phyloP scores from a whole-genome alignment of 2,797 vertebrate genomes.

The Manis crassicaudata region DNA sequence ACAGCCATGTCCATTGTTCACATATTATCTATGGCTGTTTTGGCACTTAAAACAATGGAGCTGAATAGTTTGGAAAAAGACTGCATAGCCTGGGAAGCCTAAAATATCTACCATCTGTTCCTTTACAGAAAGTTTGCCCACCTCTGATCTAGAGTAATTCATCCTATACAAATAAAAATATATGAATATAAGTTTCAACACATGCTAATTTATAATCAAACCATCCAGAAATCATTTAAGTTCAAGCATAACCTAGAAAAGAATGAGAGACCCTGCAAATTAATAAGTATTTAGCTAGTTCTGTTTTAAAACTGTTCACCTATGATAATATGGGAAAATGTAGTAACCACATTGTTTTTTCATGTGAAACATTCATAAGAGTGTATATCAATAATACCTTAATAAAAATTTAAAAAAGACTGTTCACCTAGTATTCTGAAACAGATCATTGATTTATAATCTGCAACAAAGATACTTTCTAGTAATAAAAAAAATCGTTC shows the following conservation, averaged over 20 bases:
- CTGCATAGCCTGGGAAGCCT: not conserved
- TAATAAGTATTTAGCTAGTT: not conserved
- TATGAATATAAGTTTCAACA: constrained; percentile 7
- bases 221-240: not conserved
- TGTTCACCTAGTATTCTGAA: not conserved
- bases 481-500: constrained; percentile 9
- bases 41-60: not conserved
- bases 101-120: not conserved
- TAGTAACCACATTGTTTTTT: too few relatives aligned
- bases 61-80: not conserved
- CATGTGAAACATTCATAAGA: too few relatives aligned
- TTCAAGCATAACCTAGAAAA: constrained; percentile 27
- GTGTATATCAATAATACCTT: too few relatives aligned
- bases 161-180: not conserved
- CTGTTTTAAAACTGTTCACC: not conserved
- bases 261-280: not conserved
- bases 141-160: not conserved
- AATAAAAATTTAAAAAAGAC: not conserved
- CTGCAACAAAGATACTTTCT: constrained; percentile 21
- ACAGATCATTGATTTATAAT: constrained; percentile 25
- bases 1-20: not conserved
- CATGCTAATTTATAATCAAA: not conserved
- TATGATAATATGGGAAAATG: too few relatives aligned
- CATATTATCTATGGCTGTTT: not conserved
- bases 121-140: not conserved